Conservation (phyloP, 2,888 invertebrate genomes). For the Theodoxus fluviatilis region DNA sequence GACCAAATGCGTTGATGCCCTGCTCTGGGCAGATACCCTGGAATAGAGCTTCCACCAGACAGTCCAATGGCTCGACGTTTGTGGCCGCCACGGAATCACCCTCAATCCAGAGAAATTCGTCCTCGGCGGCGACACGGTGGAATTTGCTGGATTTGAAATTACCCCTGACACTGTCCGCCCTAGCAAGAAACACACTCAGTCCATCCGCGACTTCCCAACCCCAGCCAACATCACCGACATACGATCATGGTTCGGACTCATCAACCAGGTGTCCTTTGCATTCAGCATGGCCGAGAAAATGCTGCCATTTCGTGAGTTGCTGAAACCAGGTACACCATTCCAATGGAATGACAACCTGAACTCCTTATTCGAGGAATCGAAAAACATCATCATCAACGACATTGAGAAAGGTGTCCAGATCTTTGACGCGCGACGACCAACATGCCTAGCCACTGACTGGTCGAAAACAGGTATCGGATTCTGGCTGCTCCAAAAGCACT, state of each 20-base stretch:
- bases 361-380: conserved; percentile 26
- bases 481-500: conserved; percentile 28
- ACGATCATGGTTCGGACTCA: conserved; percentile 41
- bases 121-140: conserved; percentile 36
- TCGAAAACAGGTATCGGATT: conserved; percentile 25
- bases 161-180: conserved; percentile 33
- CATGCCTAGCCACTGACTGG: conserved; percentile 45
- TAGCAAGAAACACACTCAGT: conserved; percentile 31
- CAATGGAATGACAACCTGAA: conserved; percentile 29
- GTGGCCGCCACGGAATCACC: conserved; percentile 38
- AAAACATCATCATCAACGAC: conserved; percentile 31
- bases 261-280: conserved; percentile 41
- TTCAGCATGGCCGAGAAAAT: conserved; percentile 41
- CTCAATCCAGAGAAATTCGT: conserved; percentile 45
- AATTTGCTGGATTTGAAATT: conserved; percentile 44
- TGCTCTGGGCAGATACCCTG: conserved; percentile 34
- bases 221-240: conserved; percentile 39
- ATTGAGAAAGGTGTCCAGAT: conserved; percentile 40
- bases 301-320: conserved; percentile 39
- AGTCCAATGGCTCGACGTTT: conserved; percentile 37
- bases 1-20: conserved; percentile 42
- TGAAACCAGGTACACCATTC: conserved; percentile 36
- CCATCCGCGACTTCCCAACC: conserved; percentile 39
- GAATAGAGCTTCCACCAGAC: conserved; percentile 29
- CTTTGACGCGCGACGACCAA: conserved; percentile 38